Conservation (phyloP, 2,113 vertebrate genomes). For the Scophthalmus maximus region DNA sequence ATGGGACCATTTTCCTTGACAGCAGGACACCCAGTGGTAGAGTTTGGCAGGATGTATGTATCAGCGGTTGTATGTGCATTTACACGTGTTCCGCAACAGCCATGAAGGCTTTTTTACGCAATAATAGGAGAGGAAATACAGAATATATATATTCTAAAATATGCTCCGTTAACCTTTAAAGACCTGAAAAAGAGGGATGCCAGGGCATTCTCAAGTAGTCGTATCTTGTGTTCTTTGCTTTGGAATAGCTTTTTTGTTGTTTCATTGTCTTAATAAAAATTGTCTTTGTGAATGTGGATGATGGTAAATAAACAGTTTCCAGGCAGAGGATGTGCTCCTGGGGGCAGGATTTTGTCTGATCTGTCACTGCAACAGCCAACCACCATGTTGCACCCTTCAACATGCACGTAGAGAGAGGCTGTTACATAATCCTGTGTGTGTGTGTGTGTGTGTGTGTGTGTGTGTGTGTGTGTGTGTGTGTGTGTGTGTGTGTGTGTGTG, state of each 20-base stretch:
- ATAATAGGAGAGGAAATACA: too few relatives aligned
- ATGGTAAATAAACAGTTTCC: neutral
- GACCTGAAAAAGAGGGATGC: too few relatives aligned
- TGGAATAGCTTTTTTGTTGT: neutral
- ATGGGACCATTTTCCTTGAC: too few relatives aligned
- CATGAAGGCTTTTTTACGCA: too few relatives aligned
- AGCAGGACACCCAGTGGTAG: too few relatives aligned
- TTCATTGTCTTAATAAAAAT: neutral
- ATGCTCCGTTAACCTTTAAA: too few relatives aligned
- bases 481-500: slow-evolving; percentile 48
- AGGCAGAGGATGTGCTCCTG: neutral
- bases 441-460: slow-evolving; percentile 49
- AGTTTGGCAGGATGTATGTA: too few relatives aligned
- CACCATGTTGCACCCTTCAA: slow-evolving; percentile 74
- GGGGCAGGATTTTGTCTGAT: slow-evolving; percentile 55
- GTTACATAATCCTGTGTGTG: slow-evolving; percentile 73
- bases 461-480: slow-evolving; percentile 47
- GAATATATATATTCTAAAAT: too few relatives aligned
- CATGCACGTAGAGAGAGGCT: slow-evolving; percentile 67
- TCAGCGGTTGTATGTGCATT: too few relatives aligned
- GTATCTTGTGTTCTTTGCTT: neutral
- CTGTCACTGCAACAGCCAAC: slow-evolving; percentile 49
- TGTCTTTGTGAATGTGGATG: neutral
- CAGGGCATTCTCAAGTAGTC: too few relatives aligned
- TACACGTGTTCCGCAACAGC: too few relatives aligned